Conservation (phyloP, 2,113 vertebrate genomes). For the Platysteira castanea region DNA sequence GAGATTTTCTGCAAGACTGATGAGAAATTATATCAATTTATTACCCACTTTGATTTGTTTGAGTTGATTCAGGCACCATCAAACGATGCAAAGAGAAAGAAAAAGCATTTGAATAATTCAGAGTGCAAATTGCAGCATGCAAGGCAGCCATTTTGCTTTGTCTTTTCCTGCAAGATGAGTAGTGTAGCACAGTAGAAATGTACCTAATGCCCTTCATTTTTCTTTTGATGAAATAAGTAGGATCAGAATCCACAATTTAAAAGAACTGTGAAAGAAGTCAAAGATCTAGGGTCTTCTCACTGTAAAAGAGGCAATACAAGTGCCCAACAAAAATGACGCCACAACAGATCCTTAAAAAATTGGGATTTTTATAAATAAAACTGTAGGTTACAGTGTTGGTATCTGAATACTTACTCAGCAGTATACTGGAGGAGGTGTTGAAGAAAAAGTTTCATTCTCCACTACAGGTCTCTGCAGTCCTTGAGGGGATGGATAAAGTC, state of each 20-base stretch:
- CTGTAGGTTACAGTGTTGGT: neutral
- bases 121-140: neutral
- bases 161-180: slow-evolving; percentile 20
- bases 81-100: slow-evolving; percentile 4
- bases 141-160: slow-evolving; percentile 49
- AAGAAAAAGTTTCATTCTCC: neutral
- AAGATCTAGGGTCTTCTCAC: neutral
- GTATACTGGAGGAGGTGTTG: neutral
- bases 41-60: slow-evolving; percentile 31
- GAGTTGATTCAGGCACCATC: slow-evolving; percentile 8
- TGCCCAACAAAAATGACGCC: neutral
- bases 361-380: neutral
- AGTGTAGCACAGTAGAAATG: neutral
- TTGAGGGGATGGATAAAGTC: neutral
- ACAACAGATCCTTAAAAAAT: neutral
- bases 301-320: neutral
- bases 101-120: slow-evolving; percentile 40
- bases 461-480: neutral
- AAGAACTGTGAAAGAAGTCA: neutral
- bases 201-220: slow-evolving; percentile 31
- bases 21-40: slow-evolving; percentile 29
- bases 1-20: slow-evolving; percentile 5
- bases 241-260: neutral
- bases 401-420: neutral
- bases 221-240: slow-evolving; percentile 2